Conservation (phyloP, 2,113 vertebrate genomes). For the Nipponia nippon region DNA sequence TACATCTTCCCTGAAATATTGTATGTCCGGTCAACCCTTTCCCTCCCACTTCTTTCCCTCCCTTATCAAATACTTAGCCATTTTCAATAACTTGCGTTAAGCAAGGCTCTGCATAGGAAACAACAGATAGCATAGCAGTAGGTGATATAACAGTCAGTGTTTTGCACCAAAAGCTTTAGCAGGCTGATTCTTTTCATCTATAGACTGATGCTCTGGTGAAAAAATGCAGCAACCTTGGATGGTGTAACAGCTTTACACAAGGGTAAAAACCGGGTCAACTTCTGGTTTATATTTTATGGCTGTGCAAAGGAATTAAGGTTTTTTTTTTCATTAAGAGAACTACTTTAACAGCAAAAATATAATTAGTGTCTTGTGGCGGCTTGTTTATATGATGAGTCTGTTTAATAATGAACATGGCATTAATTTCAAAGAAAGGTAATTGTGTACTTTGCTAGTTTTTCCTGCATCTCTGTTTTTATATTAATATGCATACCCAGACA, state of each 20-base stretch:
- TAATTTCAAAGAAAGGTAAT: neutral
- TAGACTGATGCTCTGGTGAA: neutral
- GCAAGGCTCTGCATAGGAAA: neutral
- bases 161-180: neutral
- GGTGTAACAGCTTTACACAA: neutral
- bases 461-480: neutral
- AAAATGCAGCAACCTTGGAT: neutral
- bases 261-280: neutral
- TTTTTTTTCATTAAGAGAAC: neutral
- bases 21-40: neutral
- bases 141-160: neutral
- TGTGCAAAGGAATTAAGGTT: neutral
- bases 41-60: neutral
- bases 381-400: neutral
- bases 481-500: neutral
- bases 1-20: neutral
- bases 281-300: neutral
- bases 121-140: neutral
- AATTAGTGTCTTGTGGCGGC: neutral
- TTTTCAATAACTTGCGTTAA: neutral
- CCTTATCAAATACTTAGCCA: neutral
- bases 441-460: neutral
- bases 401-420: neutral
- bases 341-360: slow-evolving; percentile 15
- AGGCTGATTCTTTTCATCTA: neutral